Conservation (phyloP, 2,113 vertebrate species). For the Scophthalmus maximus region DNA sequence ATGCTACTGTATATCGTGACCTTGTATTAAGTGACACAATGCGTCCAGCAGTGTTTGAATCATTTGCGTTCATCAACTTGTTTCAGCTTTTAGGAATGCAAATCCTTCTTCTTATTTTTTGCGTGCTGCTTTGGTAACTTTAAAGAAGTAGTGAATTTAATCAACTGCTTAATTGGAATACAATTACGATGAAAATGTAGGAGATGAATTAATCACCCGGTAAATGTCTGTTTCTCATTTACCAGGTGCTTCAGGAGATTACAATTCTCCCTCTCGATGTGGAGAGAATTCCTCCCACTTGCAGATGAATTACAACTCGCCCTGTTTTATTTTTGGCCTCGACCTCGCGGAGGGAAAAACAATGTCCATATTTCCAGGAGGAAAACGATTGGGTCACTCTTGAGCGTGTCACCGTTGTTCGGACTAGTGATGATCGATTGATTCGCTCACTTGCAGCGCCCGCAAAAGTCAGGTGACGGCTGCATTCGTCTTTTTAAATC, state of each 20-base stretch:
- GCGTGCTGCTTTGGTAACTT: too few relatives aligned
- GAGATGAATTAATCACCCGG: neutral
- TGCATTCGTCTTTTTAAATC: neutral
- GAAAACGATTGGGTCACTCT: neutral
- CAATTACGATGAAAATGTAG: too few relatives aligned
- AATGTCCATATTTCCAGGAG: neutral
- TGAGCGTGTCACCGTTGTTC: neutral
- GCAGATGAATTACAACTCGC: neutral
- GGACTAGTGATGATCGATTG: neutral
- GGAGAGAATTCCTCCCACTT: neutral
- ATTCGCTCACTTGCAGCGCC: neutral
- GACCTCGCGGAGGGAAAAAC: neutral
- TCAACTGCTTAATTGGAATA: slow-evolving; percentile 18
- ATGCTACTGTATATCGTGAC: too few relatives aligned
- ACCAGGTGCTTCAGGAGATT: neutral
- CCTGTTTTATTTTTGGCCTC: neutral
- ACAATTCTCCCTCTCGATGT: neutral
- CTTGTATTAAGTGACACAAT: too few relatives aligned
- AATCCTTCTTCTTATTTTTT: too few relatives aligned
- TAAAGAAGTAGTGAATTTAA: slow-evolving; percentile 11
- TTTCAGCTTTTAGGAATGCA: too few relatives aligned
- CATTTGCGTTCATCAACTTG: too few relatives aligned
- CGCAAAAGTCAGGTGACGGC: neutral
- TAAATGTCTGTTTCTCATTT: too few relatives aligned
- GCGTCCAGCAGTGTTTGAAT: too few relatives aligned